Percentiles rank a stretch among this genome's conserved stretches.
These are phyloP conservation scores for Drosophila azteca DNA, from an alignment of 1,140 invertebrate genomes.

Conservation along the genomic window DNA sequence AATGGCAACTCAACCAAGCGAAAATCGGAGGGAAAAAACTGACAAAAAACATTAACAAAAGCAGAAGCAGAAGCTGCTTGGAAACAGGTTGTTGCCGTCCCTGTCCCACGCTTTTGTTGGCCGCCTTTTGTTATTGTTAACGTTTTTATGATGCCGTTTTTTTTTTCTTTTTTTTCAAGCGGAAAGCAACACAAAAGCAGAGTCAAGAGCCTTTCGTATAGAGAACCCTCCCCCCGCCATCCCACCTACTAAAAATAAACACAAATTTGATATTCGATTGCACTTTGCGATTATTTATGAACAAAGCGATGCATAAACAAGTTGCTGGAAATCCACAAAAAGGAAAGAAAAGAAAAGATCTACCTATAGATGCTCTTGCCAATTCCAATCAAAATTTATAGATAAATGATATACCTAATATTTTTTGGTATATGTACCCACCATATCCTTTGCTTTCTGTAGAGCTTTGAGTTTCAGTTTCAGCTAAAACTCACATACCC, in stretches of 20 bases:
- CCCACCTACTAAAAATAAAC: conserved; percentile 9
- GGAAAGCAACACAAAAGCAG: conserved; percentile 56
- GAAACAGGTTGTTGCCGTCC: conserved; percentile 51
- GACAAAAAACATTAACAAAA: conserved; percentile 29
- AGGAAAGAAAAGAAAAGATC: no score
- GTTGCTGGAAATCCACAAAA: no score
- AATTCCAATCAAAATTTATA: no score
- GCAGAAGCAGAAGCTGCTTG: conserved; percentile 44
- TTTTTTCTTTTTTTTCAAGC: conserved; percentile 60
- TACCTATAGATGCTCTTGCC: no score
- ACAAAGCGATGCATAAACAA: conserved; percentile 3
- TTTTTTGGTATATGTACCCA: no score
- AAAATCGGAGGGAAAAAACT: conserved; percentile 49
- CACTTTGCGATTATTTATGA: conserved; percentile 50
- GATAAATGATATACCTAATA: no score
- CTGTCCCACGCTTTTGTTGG: conserved; percentile 35
- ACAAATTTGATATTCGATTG: conserved; percentile 24
- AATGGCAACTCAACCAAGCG: conserved; percentile 71
- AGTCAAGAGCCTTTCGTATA: conserved; percentile 37
- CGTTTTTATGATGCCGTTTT: conserved; percentile 75
- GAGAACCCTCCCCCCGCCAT: no score
- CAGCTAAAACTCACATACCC: no score
- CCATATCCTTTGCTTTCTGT: no score
- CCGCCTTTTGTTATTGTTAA: conserved; percentile 65
- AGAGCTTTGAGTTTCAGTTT: no score